Evolutionary conservation across 2,797 vertebrate genomes (phyloP), one percentile per base, ranked within the genome.

Genomic region (Thaleichthys pacificus): DNA sequence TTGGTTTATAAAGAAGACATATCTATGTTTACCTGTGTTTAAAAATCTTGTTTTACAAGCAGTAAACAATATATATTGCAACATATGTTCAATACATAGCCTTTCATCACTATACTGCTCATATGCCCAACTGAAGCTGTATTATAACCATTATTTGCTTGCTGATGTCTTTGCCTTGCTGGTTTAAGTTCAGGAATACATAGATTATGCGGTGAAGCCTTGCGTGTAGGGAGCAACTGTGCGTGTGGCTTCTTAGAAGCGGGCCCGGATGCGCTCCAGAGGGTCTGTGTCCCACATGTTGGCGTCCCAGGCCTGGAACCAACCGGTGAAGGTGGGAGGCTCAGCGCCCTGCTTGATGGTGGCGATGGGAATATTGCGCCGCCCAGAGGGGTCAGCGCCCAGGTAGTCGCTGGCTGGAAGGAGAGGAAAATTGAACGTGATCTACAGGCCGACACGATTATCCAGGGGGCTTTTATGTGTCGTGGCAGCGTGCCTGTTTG

Each of bases 241-340:
- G 24, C 15, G 12, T 12, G 14, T 65, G 56, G 51, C 9, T 15
- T 9, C 28, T 54, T 84, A 87, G 63, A 76, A 80, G 21, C 9
- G 11, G 61, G n/a, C 70, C 26, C 61, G 77, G 7, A 88, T 66
- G 28, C 26, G 21, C 1, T 86, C 61, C 69, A 86, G 1, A 15
- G 54, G 71, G 76, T 88, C 80, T 30, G 74, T 85, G 2, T 84
- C 74, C 91, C 92, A 94, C 88, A 93, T 77, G 15, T 82, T 68
- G 7, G 74, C 0, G 70, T 94, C 91, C 93, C 93, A 95, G 71
- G 82, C 89, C 0, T 89, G 90, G 86, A 94, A 94, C 93, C 93
- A 94, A 63, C 93, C 93, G 0, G 83, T 91, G 83, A 94, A 94
- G 38, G 82, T 82, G 0, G 57, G 68, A 0, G 89, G 92, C 79